Evolutionary conservation across 2,888 invertebrate genomes (phyloP).

Genomic region (Trypoxylon attenuatum): DNA sequence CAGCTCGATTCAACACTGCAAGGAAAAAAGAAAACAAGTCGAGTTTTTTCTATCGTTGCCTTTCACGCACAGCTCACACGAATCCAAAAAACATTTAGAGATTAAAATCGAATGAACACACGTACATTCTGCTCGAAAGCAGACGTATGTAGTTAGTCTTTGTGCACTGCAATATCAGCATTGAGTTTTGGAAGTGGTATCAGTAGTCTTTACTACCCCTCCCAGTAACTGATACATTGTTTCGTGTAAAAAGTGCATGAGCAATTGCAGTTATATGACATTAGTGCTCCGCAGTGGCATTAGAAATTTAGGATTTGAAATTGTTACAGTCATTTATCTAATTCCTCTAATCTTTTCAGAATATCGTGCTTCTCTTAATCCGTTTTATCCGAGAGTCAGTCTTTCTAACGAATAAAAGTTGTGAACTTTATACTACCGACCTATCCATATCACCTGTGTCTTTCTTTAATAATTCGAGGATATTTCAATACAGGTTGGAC

Average conservation of each 20-base stretch:
- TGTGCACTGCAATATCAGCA: slow-evolving; percentile 35
- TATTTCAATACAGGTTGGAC: slow-evolving; percentile 44
- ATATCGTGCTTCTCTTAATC: slow-evolving; percentile 29
- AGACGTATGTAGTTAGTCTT: slow-evolving; percentile 39
- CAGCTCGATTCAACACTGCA: too few relatives aligned
- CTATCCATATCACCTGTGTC: not conserved
- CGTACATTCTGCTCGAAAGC: slow-evolving; percentile 22
- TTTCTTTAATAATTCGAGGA: not conserved
- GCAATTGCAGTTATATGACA: slow-evolving; percentile 28
- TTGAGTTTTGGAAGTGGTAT: slow-evolving; percentile 48
- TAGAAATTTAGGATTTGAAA: slow-evolving; percentile 23
- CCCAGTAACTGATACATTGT: slow-evolving; percentile 27
- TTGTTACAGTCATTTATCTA: slow-evolving; percentile 18
- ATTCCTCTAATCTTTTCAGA: slow-evolving; percentile 42
- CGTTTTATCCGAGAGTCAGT: too few relatives aligned
- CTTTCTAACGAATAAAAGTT: slow-evolving; percentile 26
- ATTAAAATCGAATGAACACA: slow-evolving; percentile 19
- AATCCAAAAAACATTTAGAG: not conserved
- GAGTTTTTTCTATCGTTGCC: not conserved
- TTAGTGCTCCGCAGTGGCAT: slow-evolving; percentile 23
- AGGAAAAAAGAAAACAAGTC: too few relatives aligned
- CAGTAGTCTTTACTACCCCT: slow-evolving; percentile 33
- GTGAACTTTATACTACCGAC: slow-evolving; percentile 5
- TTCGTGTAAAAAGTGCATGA: slow-evolving; percentile 29
- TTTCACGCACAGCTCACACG: not conserved